These are phyloP conservation scores for Arenicola marina DNA, from an alignment of 2,888 invertebrate genomes.

Conservation along the genomic window DNA sequence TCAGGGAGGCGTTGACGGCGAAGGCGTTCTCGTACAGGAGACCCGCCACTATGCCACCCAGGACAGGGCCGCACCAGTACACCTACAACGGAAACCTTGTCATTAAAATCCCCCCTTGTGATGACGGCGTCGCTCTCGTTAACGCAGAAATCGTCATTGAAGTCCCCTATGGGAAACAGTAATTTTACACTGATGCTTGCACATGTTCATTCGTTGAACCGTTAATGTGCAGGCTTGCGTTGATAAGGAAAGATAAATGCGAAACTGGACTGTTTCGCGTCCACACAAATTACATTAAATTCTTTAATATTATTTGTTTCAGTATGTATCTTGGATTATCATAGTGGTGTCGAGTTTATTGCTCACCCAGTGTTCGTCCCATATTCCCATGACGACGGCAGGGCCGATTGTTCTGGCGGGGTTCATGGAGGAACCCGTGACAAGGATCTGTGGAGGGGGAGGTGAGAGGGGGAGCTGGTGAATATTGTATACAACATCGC, in stretches of 20 bases:
- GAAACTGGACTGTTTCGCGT: too few relatives aligned
- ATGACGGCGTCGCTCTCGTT: background rate
- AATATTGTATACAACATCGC: too few relatives aligned
- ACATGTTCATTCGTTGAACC: too few relatives aligned
- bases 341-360: too few relatives aligned
- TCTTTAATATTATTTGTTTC: background rate
- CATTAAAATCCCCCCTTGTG: background rate
- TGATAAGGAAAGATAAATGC: too few relatives aligned
- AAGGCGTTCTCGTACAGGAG: conserved; percentile 42
- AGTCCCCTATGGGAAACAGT: background rate
- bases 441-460: conserved; percentile 65
- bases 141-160: background rate
- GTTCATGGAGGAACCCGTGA: conserved; percentile 90
- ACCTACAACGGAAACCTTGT: conserved; percentile 37
- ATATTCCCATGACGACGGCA: conserved; percentile 76
- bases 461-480: too few relatives aligned
- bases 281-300: too few relatives aligned
- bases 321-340: background rate
- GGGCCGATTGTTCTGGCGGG: conserved; percentile 88
- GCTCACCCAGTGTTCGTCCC: conserved; percentile 82
- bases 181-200: background rate
- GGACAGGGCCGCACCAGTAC: conserved; percentile 52
- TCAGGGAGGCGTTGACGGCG: conserved; percentile 19
- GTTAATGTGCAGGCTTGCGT: too few relatives aligned
- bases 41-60: conserved; percentile 43